Percentiles rank a stretch among this genome's conserved stretches.
These are phyloP conservation scores for Arenaria interpres DNA, from an alignment of 2,113 vertebrate species.

Conservation along the genomic window DNA sequence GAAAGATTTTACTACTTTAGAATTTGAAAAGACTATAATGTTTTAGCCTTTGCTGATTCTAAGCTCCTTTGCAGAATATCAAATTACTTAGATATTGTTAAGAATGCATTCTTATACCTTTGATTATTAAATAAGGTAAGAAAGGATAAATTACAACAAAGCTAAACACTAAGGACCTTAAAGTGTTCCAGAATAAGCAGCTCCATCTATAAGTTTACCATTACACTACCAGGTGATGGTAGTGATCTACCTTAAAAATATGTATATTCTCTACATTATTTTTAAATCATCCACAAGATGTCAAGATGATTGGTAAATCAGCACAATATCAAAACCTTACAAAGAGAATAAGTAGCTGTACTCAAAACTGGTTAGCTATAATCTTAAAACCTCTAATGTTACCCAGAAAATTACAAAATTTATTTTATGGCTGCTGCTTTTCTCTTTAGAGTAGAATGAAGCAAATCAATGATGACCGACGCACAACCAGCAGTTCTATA, in stretches of 20 bases:
- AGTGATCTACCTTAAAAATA: neutral
- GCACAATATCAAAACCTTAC: neutral
- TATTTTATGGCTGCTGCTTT: neutral
- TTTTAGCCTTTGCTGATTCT: neutral
- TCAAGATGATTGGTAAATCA: neutral
- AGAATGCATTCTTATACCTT: neutral
- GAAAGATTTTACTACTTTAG: neutral
- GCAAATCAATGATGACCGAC: neutral
- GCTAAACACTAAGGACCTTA: neutral
- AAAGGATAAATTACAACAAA: neutral
- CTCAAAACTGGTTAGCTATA: neutral
- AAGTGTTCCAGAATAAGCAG: neutral
- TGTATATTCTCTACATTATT: fast-evolving
- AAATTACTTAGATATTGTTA: neutral
- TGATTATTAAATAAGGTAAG: neutral
- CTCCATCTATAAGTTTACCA: neutral
- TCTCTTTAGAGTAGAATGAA: neutral
- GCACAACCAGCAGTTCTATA: neutral
- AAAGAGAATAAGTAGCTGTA: neutral
- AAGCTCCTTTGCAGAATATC: neutral
- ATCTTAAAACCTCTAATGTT: fast-evolving
- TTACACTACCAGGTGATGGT: neutral
- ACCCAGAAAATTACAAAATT: neutral
- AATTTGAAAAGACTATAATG: neutral
- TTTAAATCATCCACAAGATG: neutral